Evolutionary conservation across 2,888 invertebrate genomes (phyloP), one percentile per base, ranked within the genome.

Genomic region (Drosophila putrida): DNA sequence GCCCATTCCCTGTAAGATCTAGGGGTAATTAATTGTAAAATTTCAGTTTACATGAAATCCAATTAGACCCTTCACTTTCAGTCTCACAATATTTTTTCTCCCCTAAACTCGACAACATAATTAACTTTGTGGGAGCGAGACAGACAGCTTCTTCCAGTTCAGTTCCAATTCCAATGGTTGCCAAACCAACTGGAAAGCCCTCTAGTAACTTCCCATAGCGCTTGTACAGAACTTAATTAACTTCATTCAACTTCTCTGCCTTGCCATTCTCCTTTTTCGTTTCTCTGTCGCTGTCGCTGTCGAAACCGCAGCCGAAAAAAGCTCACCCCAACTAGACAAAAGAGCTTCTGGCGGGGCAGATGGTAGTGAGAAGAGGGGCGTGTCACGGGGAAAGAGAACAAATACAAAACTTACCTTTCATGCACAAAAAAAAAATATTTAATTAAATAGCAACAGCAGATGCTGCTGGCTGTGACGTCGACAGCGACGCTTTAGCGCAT

Each of bases 321-420:
- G 75, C 74, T 81, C 71, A 49, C 69, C 66, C 69, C 68, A 81
- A 71, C 81, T 81, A 81, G 78, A 79, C 78, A 78, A 75, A 81
- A 81, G 81, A 72, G 31, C 46, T 50, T 28, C 13, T n/a, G 38
- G 28, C 57, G 41, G 57, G 43, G 13, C 55, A 39, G 41, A 6
- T 28, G 31, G 41, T 11, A 31, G 31, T 20, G 35, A 9, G 6
- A 38, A 43, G 61, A 43, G 61, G 64, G 55, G 55, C 54, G 25
- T 53, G 36, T 5, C 33, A 62, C 20, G 20, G 20, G 11, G 20
- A 28, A 15, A 31, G 25, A 41, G 63, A 33, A 44, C 54, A 75
- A 58, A 75, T 54, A 55, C 15, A 51, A 66, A 66, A 70, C 77
- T 55, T 71, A 71, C 71, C 75, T 71, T 78, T 63, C 31, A 68